Conservation (phyloP, 2,113 vertebrate species). For the Vicugna pacos region DNA sequence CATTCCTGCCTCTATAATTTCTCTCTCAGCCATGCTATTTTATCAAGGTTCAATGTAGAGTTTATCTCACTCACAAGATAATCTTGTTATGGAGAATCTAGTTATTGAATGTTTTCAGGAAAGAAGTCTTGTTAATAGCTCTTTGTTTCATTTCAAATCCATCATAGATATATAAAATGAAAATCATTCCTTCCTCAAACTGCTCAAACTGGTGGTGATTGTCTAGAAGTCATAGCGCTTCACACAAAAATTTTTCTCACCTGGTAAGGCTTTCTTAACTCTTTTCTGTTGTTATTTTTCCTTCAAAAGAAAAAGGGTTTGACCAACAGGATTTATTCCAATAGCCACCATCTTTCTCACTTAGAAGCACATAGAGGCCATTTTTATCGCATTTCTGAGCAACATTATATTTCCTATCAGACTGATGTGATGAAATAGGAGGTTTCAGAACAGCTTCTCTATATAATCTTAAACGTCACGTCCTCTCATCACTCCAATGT, state of each 20-base stretch:
- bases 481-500: not conserved
- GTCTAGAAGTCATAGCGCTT: constrained; percentile 71
- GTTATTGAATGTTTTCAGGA: constrained; percentile 75
- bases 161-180: constrained; percentile 58
- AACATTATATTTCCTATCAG: constrained; percentile 73
- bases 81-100: constrained; percentile 79
- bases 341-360: constrained; percentile 74
- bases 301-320: constrained; percentile 45
- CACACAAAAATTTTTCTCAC: constrained; percentile 69
- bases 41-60: constrained; percentile 49
- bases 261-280: constrained; percentile 70
- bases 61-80: constrained; percentile 69
- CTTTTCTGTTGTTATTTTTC: constrained; percentile 4
- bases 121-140: constrained; percentile 80
- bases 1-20: constrained; percentile 63
- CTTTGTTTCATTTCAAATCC: constrained; percentile 80
- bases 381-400: constrained; percentile 81
- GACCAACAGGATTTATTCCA: constrained; percentile 74
- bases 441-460: constrained; percentile 47
- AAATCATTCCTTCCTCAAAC: constrained; percentile 68
- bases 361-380: constrained; percentile 50
- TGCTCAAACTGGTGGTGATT: constrained; percentile 69
- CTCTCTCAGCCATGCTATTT: constrained; percentile 64
- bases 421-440: constrained; percentile 68
- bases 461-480: not conserved